Evolutionary conservation across 2,797 vertebrate genomes (phyloP).

Genomic region (Hapalemur alaotrensis): DNA sequence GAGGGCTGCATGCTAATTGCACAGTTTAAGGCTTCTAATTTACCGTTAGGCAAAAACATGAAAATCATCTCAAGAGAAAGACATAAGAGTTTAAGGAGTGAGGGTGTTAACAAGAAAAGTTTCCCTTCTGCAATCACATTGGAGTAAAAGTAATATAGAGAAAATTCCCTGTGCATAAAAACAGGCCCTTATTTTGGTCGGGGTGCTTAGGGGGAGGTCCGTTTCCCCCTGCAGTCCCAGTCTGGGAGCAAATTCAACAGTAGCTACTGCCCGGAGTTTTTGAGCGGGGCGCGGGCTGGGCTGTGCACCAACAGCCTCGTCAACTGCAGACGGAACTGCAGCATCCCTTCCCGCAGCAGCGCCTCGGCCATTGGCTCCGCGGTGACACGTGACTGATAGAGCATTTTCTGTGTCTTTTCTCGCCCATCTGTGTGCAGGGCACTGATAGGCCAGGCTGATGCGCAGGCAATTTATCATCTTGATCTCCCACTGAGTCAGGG

Average conservation of each 20-base stretch:
- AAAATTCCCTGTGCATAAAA: neutral
- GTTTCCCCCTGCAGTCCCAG: neutral
- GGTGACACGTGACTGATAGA: constrained; percentile 84
- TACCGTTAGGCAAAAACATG: constrained; percentile 58
- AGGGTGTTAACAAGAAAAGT: neutral
- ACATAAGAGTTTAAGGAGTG: constrained; percentile 10
- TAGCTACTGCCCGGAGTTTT: constrained; percentile 45
- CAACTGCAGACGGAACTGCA: constrained; percentile 84
- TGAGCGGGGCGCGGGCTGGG: constrained; percentile 68
- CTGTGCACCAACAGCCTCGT: constrained; percentile 79
- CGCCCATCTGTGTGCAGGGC: constrained; percentile 85
- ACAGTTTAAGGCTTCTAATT: constrained; percentile 63
- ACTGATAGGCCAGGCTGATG: constrained; percentile 91
- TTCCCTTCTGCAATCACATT: constrained; percentile 28
- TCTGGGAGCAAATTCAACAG: neutral
- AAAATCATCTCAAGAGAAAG: constrained; percentile 44
- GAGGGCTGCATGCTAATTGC: constrained; percentile 71
- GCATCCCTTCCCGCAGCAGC: constrained; percentile 79
- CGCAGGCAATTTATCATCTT: constrained; percentile 91
- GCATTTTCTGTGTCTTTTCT: constrained; percentile 81
- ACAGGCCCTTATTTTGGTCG: neutral
- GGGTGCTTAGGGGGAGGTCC: neutral
- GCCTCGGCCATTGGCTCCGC: constrained; percentile 83
- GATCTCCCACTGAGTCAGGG: constrained; percentile 90
- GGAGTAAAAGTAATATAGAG: neutral